Percentiles rank a stretch among this genome's conserved stretches.
phyloP scores from a whole-genome alignment of 2,113 vertebrate genomes.

The Cyprinodon brontotheroides region DNA sequence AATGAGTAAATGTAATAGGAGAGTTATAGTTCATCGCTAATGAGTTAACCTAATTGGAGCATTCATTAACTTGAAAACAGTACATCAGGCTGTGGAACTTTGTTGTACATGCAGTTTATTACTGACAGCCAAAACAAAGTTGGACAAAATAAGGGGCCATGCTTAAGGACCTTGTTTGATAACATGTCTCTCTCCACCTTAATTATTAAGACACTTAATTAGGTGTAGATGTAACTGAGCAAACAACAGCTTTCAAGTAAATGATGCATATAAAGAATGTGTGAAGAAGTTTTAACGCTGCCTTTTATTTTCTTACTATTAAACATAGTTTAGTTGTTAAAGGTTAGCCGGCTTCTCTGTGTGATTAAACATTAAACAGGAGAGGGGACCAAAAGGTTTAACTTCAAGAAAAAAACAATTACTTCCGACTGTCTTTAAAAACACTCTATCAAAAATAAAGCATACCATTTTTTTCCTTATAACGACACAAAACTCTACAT shows the following conservation, averaged over 20 bases:
- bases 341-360: neutral
- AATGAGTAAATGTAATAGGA: conserved; percentile 74
- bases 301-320: conserved; percentile 5
- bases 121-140: conserved; percentile 33
- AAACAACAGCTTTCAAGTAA: conserved; percentile 45
- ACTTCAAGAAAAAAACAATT: neutral
- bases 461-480: too few relatives aligned
- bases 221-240: conserved; percentile 42
- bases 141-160: neutral
- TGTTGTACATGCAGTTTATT: conserved; percentile 50
- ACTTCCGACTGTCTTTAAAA: neutral
- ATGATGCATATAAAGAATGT: conserved; percentile 35
- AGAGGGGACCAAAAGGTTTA: neutral
- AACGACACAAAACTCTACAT: too few relatives aligned
- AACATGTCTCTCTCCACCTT: conserved; percentile 7
- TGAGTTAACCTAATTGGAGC: conserved; percentile 71
- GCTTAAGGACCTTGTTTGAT: conserved; percentile 9
- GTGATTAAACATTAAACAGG: neutral
- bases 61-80: conserved; percentile 69
- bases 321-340: neutral
- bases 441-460: too few relatives aligned
- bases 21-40: conserved; percentile 68
- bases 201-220: conserved; percentile 29
- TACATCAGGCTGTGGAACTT: conserved; percentile 37
- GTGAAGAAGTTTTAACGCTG: neutral